Base-by-base conservation (phyloP, 2,888 invertebrate genomes). In the Athalia cordata region DNA sequence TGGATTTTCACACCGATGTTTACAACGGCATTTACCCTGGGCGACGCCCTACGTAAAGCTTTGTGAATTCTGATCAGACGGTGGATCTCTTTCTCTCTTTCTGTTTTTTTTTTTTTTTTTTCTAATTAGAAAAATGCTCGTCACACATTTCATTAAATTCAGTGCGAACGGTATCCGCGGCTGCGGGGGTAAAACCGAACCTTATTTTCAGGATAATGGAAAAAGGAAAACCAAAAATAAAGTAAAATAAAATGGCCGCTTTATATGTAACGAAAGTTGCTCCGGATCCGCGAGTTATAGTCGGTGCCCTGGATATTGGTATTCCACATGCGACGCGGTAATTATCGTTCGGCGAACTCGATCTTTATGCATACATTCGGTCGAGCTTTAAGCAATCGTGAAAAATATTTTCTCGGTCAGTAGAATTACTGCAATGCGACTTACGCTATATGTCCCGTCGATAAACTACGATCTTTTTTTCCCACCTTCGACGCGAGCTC, bases 21-120 rank as follows among this genome's bases (percentile, higher is more conserved):
- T 61, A 45, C 65, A 47, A 9, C 29, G 61, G 43, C 13, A 72
- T 61, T 61, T 57, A 61, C 72, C 72, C 59, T 47, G 11, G 72
- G 72, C 45, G 49, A 72, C 4, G 59, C 29, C 1, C 1, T 29
- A 29, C 29, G 29, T 29, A 29, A 29, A 29, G 29, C 59, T 72
- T 59, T 61, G 59, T 55, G 7, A 43, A 68, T 68, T 68, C 5
- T 7, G 11, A 55, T 3, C 4, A 7, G 3, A 68, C 29, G 55
- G 7, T 43, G 11, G 7, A 13, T 13, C 29, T 8, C 67, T 11
- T n/a, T 9, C 9, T 55, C 11, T n/a, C n/a, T n/a, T n/a, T n/a
- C n/a, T n/a, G n/a, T 29, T 29, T 29, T 29, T 29, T 29, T 2
- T 2, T 29, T 29, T 2, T 0, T 29, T 29, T 29, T 29, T 0